Base-by-base conservation (phyloP, 2,113 vertebrate genomes). In the Rhodinocichla rosea region DNA sequence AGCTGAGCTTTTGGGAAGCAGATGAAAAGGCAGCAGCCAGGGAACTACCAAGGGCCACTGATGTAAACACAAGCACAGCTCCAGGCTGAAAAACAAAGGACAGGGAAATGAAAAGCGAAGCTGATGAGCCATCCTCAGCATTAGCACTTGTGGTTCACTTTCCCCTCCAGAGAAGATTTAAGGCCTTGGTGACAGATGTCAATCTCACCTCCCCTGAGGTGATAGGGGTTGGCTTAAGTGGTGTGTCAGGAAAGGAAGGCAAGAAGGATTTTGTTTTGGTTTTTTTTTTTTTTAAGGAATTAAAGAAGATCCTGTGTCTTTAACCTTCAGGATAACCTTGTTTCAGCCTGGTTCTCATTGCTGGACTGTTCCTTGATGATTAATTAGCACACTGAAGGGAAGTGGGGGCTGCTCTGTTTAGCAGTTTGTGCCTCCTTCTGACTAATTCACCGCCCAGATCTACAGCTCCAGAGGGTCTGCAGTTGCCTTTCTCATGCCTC, bases 321-420 rank as follows among this genome's bases (percentile, higher is more conserved):
- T 97, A 96, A 97, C 97, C 97, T 97, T 97, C 96, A 96, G 45
- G 32, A 69, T 95, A 97, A 97, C 97, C 97, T 97, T 97, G 90
- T 89, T 91, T 87, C 88, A 94, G 45, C 70, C 80, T 94, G 64
- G 77, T 83, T 96, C 82, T 94, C 94, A 20, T 89, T 88, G 90
- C 93, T 94, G 96, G 96, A 87, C 95, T 92, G 89, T 70, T 97
- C 64, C 96, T 97, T 97, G 97, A 97, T 97, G 97, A 97, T 96
- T 97, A 97, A 97, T 97, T 97, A 97, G 92, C 63, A 83, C 78
- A 53, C 64, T 68, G 87, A 90, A 87, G 70, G 40, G 30, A 71
- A 42, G 45, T 23, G 60, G 71, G 68, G 40, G 68, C 30, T 94
- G 85, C 55, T 95, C 74, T 94, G 77, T 95, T 96, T 63, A 96